Conservation (phyloP, 2,797 vertebrate species). For the Tolypeutes matacus region DNA sequence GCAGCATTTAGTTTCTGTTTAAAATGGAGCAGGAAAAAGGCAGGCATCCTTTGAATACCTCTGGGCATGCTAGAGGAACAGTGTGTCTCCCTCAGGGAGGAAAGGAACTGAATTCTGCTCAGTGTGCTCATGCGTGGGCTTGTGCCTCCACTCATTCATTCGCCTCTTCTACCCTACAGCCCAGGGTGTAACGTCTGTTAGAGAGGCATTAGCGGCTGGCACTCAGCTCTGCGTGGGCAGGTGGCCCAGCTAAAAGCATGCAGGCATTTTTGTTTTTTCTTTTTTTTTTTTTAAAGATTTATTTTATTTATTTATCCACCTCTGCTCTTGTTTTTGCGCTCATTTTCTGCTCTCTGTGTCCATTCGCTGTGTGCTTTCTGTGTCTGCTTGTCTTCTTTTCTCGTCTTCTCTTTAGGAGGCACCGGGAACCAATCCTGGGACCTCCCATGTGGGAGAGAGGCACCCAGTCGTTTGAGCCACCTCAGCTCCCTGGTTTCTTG, state of each 20-base stretch:
- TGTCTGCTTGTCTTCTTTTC: no score
- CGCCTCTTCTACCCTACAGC: neutral
- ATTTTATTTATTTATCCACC: no score
- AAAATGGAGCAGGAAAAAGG: neutral
- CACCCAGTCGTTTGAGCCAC: no score
- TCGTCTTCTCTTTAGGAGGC: no score
- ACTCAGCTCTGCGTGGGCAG: neutral
- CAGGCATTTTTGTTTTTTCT: neutral
- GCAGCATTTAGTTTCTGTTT: neutral
- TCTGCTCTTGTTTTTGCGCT: no score
- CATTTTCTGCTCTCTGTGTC: no score
- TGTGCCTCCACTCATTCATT: neutral
- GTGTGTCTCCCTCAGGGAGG: neutral
- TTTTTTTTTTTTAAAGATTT: no score
- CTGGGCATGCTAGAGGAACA: neutral
- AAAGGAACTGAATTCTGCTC: neutral
- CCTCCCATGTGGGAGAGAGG: no score
- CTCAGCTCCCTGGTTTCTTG: no score
- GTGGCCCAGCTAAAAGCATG: no score
- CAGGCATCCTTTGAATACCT: neutral
- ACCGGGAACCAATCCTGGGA: no score
- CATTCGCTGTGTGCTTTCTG: no score
- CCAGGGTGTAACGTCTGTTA: neutral
- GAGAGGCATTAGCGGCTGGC: neutral
- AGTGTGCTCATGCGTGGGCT: neutral